A percentile compares a stretch with the other conserved stretches of the same genome.
phyloP scores from a whole-genome alignment of 2,888 invertebrate species.

The Hyles lineata region DNA sequence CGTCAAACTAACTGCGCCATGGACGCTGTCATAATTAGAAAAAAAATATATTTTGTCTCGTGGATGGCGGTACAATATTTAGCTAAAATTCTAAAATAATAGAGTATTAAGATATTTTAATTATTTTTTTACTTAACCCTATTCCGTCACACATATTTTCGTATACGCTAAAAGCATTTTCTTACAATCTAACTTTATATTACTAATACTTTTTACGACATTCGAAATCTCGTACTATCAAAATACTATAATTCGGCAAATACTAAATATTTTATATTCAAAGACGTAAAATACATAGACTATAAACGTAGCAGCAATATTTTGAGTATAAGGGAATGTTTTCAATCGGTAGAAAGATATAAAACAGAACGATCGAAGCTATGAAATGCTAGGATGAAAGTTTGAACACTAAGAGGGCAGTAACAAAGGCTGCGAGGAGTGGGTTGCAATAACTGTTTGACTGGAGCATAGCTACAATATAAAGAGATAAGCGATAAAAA shows the following conservation, averaged over 20 bases:
- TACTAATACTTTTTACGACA: neutral
- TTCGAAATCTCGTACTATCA: too few relatives aligned
- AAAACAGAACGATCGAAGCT: neutral
- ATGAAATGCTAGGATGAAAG: conserved; percentile 8
- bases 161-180: too few relatives aligned
- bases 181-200: neutral
- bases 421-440: neutral
- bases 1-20: too few relatives aligned
- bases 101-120: too few relatives aligned
- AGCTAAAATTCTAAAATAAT: too few relatives aligned
- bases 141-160: too few relatives aligned
- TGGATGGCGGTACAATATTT: too few relatives aligned
- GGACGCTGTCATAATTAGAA: too few relatives aligned
- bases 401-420: neutral
- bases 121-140: too few relatives aligned
- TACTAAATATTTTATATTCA: neutral
- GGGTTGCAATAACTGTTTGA: neutral
- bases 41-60: too few relatives aligned
- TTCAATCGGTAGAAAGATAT: neutral
- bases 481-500: too few relatives aligned
- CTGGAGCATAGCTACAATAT: neutral
- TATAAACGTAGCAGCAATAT: neutral
- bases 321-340: neutral
- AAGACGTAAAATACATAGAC: neutral
- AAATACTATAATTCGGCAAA: neutral